These are phyloP conservation scores for Xiphorhynchus elegans DNA, from an alignment of 2,113 vertebrate genomes.

Conservation along the genomic window DNA sequence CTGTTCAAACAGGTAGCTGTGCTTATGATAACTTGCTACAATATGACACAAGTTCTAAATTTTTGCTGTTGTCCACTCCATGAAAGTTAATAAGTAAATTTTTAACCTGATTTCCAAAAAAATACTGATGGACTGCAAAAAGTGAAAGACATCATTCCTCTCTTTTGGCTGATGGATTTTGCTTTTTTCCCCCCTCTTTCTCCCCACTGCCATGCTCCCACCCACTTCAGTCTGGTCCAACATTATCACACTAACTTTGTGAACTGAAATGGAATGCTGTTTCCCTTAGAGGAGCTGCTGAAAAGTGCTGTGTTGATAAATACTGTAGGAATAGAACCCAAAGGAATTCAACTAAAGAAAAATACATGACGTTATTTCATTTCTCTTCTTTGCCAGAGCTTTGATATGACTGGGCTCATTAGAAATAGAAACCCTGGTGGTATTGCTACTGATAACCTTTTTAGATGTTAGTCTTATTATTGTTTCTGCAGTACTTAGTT, in stretches of 20 bases:
- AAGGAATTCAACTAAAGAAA: constrained; percentile 52
- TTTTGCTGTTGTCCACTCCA: background rate
- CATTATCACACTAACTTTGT: constrained; percentile 20
- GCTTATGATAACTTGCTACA: background rate
- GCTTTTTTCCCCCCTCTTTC: background rate
- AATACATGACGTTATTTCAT: constrained; percentile 24
- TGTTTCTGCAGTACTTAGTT: background rate
- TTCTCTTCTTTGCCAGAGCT: constrained; percentile 39
- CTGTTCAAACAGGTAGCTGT: background rate
- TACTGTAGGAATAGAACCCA: constrained; percentile 44
- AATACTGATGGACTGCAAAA: background rate
- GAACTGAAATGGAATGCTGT: constrained; percentile 7
- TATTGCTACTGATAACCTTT: background rate
- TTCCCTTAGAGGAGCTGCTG: constrained; percentile 39
- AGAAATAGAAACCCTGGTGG: background rate
- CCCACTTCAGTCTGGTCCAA: background rate
- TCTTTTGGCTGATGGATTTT: background rate
- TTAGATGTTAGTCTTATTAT: background rate
- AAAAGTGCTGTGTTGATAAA: constrained; percentile 70
- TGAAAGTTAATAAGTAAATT: background rate
- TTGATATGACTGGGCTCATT: constrained; percentile 2
- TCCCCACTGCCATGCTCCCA: fast-evolving
- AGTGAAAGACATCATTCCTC: background rate
- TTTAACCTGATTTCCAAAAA: background rate
- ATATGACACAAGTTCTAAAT: background rate